These are phyloP conservation scores for Peromyscus nudipes DNA, from an alignment of 2,797 vertebrate genomes.

Conservation along the genomic window DNA sequence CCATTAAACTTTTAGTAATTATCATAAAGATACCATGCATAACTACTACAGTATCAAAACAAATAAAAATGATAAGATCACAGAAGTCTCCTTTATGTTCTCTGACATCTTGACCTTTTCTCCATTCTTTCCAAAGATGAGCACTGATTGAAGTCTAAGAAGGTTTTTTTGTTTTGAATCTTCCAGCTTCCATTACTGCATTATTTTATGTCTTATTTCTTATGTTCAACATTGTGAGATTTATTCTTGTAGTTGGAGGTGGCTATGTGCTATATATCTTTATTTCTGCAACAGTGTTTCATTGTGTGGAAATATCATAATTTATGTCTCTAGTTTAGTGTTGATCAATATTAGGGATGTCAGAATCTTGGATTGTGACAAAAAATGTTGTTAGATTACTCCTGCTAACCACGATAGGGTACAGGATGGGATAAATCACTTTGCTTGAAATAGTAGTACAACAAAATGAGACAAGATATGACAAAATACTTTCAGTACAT, in stretches of 20 bases:
- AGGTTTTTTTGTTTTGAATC: neutral
- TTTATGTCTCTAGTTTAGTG: neutral
- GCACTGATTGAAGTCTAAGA: neutral
- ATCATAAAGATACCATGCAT: neutral
- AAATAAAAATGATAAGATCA: neutral
- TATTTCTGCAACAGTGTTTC: slow-evolving; percentile 30
- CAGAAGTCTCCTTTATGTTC: neutral
- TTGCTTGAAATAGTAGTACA: neutral
- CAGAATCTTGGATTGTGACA: neutral
- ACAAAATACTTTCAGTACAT: neutral
- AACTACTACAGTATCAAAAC: neutral
- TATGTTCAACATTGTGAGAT: neutral
- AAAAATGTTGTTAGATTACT: neutral
- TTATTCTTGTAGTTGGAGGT: neutral
- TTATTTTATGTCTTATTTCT: slow-evolving; percentile 31
- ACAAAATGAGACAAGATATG: neutral
- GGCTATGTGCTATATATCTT: slow-evolving; percentile 13
- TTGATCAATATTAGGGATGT: neutral
- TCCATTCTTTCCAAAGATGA: slow-evolving; percentile 11
- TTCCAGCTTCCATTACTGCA: neutral
- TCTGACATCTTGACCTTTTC: neutral
- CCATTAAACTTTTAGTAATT: neutral
- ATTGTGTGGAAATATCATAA: neutral
- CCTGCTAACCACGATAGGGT: neutral
- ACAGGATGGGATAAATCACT: neutral